phyloP scores from a whole-genome alignment of 1,140 invertebrate species.

The Drosophila lini region DNA sequence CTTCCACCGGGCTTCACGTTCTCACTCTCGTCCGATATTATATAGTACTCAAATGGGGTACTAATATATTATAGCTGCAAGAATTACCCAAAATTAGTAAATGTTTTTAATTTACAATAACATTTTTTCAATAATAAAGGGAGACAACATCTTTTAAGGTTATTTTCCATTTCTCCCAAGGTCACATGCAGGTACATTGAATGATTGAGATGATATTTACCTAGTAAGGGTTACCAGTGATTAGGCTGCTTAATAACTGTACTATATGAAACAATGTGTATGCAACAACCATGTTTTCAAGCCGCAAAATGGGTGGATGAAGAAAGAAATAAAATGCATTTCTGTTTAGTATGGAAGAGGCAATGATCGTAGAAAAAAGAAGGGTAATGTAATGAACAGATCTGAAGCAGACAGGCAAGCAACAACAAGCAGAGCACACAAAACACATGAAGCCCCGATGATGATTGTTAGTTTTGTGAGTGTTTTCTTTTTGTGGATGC shows the following conservation, averaged over 20 bases:
- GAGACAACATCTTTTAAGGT: background rate
- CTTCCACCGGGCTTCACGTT: conserved; percentile 12
- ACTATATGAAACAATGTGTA: conserved; percentile 45
- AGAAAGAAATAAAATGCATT: conserved; percentile 41
- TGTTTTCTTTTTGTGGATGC: background rate
- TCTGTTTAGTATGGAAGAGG: conserved; percentile 33
- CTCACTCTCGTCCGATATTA: conserved; percentile 57
- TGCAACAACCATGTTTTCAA: conserved; percentile 35
- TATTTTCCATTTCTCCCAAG: background rate
- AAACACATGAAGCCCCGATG: conserved; percentile 53
- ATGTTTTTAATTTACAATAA: background rate
- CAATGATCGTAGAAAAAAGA: conserved; percentile 10
- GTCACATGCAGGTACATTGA: conserved; percentile 20
- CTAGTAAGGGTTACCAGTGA: conserved; percentile 73
- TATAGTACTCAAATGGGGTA: conserved; percentile 71
- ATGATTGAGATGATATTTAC: conserved; percentile 65
- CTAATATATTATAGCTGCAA: conserved; percentile 79
- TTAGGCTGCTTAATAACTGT: conserved; percentile 77
- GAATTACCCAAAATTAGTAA: conserved; percentile 25
- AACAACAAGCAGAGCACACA: conserved; percentile 79
- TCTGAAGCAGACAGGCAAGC: conserved; percentile 81
- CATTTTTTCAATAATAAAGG: too few species aligned
- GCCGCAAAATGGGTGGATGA: conserved; percentile 36
- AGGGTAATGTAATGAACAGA: conserved; percentile 64
- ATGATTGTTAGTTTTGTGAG: conserved; percentile 14